Base-by-base conservation (phyloP, 2,888 invertebrate genomes). In the Syritta pipiens region DNA sequence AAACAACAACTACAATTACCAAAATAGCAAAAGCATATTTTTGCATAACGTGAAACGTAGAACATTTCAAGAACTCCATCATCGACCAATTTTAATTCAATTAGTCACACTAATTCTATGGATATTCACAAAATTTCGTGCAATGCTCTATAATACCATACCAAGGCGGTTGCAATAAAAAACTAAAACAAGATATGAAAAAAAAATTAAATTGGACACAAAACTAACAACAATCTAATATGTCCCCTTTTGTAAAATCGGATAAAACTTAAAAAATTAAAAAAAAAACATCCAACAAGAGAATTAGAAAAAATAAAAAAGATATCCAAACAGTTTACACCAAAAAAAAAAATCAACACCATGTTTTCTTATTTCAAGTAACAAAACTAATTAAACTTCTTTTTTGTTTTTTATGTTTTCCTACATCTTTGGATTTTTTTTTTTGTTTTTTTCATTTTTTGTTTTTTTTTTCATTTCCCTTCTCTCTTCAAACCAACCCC, bases 11-110 rank as follows among this genome's bases (percentile, higher is more conserved):
- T 60, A 79, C 40, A 76, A 53, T 55, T 81, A 65, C 68, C 74
- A 60, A 77, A 77, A 76, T 79, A 81, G 79, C 51, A 69, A 76
- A 82, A 72, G 81, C 60, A 72, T 81, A 51, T 81, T 84, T 32
- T 72, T 84, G 28, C 85, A 84, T 67, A 84, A 85, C 53, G 74
- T 87, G 68, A 86, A 84, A 74, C 84, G 85, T 14, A 84, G 87
- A 69, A 86, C 85, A 7, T 83, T 84, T 32, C 84, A 85, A 82
- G 86, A 87, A 60, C 83, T 87, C 9, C 83, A 85, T 37, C 85
- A 88, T 81, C 86, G 88, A 84, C 88, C 88, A 76, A 83, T 87
- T 82, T 85, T 88, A 48, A 85, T 87, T 83, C 86, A 87, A 81
- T 77, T 88, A 81, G 83, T 86, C 53, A 81, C 85, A 65, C 79